Evolutionary conservation across 2,888 invertebrate genomes (phyloP), one percentile per base, ranked within the genome.

Genomic region (Hydriomena furcata): DNA sequence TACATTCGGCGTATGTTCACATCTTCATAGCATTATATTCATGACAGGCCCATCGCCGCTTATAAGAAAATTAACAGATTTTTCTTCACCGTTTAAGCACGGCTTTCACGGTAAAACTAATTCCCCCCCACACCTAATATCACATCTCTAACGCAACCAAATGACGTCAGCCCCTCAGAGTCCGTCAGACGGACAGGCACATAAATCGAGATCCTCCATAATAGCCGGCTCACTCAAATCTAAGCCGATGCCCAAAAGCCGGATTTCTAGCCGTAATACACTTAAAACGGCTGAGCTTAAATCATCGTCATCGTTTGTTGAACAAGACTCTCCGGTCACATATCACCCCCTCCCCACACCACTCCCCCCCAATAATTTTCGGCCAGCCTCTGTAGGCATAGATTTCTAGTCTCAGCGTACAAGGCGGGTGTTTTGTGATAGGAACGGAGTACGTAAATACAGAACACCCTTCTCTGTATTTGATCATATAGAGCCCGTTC

Each of bases 241-340:
- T 84, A 82, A 77, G 76, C 82, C 76, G 59, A 76, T 82, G 79
- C 83, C 79, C 78, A 78, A 87, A 86, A 87, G 85, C 89, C 83
- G 76, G 84, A 84, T 82, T 86, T 86, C 88, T 87, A 84, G 76
- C 80, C 76, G 83, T 88, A 89, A 90, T 89, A 88, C 89, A 90
- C 88, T 90, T 90, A 90, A 89, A 90, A 88, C 88, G 87, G 77
- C 82, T 78, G 79, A 82, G 89, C 89, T 85, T 90, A 90, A 89
- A 90, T 89, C 89, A 90, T 90, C 89, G 89, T 90, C 89, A 89
- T 85, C 89, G 89, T 90, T 90, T 90, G 89, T 89, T 90, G 89
- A 89, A 88, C 89, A 90, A 89, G 89, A 89, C 87, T 88, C 86
- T 82, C 87, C 84, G 88, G 89, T 89, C 89, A 90, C 89, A 89